Base-by-base conservation (phyloP, 2,888 invertebrate genomes). In the Cheilosia impressa region DNA sequence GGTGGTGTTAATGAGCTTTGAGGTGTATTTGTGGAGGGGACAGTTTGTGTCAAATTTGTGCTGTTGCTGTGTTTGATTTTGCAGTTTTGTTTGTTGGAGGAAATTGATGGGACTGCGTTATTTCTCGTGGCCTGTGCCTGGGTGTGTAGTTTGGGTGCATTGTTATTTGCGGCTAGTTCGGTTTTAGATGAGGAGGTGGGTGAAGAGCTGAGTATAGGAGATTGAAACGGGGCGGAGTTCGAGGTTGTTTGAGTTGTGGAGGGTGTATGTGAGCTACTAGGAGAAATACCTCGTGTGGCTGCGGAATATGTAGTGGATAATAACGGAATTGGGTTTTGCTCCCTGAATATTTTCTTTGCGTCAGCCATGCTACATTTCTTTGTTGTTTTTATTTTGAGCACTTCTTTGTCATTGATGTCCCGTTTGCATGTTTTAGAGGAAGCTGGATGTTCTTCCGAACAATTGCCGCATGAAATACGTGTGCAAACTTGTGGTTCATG, bases 281-380 rank as follows among this genome's bases (percentile, higher is more conserved):
- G 22, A 15, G 45, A 45, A 4, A 19, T 17, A 34, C 58, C 5
- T 60, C 45, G 27, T n/a, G 43, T 24, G 24, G 17, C 60, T 60
- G 24, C 60, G 9, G 43, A 27, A 9, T 52, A 27, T 47, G 71
- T 73, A 27, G 77, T 73, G 24, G 77, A 17, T 27, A 77, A 57
- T 6, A 22, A 15, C 5, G 34, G 17, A 17, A 7, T 9, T 4
- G 43, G 58, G 15, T 57, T 47, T 41, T 58, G 50, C 17, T 50
- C 38, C 34, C 58, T 41, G 6, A 43, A 58, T 77, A 77, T 19
- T 55, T 45, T 55, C 19, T 66, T 53, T 53, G 66, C 53, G 27
- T 66, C 53, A 24, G 24, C 27, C 43, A 68, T 68, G 55, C 17
- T 68, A 31, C 55, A 68, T 55, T 68, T 68, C 2, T 45, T 27